phyloP scores from a whole-genome alignment of 2,888 invertebrate genomes.

The Sepioteuthis lessoniana region DNA sequence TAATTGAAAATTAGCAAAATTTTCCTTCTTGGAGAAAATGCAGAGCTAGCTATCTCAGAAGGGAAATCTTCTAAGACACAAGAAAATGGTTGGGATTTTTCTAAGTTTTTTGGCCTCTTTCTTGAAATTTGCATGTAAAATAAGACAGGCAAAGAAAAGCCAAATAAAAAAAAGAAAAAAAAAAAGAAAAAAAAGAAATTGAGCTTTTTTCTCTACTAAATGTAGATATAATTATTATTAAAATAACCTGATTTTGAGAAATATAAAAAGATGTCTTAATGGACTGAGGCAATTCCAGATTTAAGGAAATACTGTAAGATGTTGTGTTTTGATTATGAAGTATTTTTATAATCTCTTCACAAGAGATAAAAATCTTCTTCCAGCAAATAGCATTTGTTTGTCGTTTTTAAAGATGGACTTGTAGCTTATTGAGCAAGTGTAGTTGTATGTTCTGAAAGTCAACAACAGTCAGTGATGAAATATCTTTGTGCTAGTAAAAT shows the following conservation, averaged over 20 bases:
- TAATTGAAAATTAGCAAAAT: not conserved
- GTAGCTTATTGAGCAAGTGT: not conserved
- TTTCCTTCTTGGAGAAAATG: not conserved
- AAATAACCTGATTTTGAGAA: not conserved
- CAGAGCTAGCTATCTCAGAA: not conserved
- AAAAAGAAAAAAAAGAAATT: not conserved
- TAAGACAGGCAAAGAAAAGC: not conserved
- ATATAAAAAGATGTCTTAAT: not conserved
- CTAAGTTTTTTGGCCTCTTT: not conserved
- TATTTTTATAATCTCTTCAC: not conserved
- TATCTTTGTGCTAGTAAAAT: not conserved
- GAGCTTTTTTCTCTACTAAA: not conserved
- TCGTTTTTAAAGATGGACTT: not conserved
- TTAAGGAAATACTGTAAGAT: not conserved
- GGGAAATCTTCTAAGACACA: not conserved
- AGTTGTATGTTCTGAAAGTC: not conserved
- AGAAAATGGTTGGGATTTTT: not conserved
- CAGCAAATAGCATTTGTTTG: not conserved
- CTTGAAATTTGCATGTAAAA: not conserved
- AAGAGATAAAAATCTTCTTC: not conserved
- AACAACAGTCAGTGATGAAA: not conserved
- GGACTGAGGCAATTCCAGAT: not conserved
- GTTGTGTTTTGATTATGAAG: not conserved
- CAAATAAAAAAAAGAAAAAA: not conserved
- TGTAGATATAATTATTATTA: not conserved